Base-by-base conservation (phyloP, 2,797 vertebrate species). In the Choloepus didactylus region DNA sequence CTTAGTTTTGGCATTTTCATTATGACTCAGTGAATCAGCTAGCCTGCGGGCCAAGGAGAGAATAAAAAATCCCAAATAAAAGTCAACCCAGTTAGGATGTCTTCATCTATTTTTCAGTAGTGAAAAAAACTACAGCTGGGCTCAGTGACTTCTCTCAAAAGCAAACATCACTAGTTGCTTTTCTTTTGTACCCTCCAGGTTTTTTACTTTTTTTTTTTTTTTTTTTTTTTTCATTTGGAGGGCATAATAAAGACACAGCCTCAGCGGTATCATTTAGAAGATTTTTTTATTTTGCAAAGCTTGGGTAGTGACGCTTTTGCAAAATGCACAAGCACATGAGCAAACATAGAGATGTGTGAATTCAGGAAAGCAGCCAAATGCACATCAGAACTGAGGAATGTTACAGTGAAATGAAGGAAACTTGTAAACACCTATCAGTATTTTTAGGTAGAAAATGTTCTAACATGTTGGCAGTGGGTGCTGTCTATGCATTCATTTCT, bases 81-180 rank as follows among this genome's bases (percentile, higher is more conserved):
- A 95, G 29, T 91, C 79, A 94, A 54, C 14, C 59, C 80, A 91
- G n/a, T 80, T 92, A 96, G 73, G 79, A 95, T 92, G 44, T 96
- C 96, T 97, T 97, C 94, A 96, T 97, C 88, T 87, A 66, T 87
- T 95, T 97, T 97, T 96, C 75, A 94, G 87, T 51, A 29, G 70
- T 64, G 62, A 18, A 73, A 87, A 29, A 41, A 82, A 89, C 89
- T 75, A 88, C 66, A 94, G 64, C 95, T 91, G 80, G 41, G 77
- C 60, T 95, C 91, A 38, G 25, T 35, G 54, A 93, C 15, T 84
- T 88, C 18, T 27, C 51, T 84, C 62, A 77, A 82, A 81, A 95
- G 21, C 66, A 88, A 76, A 60, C 29, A 91, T 72, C 25, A n/a
- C 31, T 59, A 70, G 60, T 54, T 84, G 59, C 35, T 35, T 18